Evolutionary conservation across 2,113 vertebrate species (phyloP).

Genomic region (Sminthopsis crassicaudata): DNA sequence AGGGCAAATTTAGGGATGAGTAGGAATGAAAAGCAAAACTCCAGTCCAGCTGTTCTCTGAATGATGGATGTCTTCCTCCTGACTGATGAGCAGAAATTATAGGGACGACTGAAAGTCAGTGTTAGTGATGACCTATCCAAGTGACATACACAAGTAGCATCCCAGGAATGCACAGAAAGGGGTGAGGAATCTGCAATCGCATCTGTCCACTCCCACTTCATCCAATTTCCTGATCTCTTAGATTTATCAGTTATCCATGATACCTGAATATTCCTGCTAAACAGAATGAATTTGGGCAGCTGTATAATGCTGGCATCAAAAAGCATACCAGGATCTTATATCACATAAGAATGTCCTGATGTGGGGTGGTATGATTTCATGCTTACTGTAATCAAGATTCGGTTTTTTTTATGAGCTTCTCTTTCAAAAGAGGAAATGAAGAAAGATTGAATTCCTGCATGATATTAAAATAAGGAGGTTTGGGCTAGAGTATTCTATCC

Average conservation of each 20-base stretch:
- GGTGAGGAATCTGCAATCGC: background rate
- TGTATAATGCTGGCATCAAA: background rate
- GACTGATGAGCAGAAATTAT: background rate
- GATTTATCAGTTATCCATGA: fast-evolving
- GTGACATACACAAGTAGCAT: background rate
- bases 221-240: background rate
- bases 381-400: constrained; percentile 22
- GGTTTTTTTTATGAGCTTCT: constrained; percentile 3
- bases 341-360: background rate
- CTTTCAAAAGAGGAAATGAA: constrained; percentile 47
- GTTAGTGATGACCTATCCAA: constrained; percentile 29
- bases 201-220: background rate
- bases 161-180: background rate
- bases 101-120: background rate
- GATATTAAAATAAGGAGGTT: constrained; percentile 64
- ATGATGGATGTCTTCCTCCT: constrained; percentile 30
- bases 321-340: background rate
- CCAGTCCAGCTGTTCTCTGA: background rate
- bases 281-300: background rate
- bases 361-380: background rate
- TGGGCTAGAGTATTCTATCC: constrained; percentile 67
- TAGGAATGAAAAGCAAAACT: background rate
- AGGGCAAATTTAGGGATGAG: background rate
- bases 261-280: fast-evolving
- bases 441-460: constrained; percentile 39